These are phyloP conservation scores for Rhinichthys klamathensis DNA, from an alignment of 2,113 vertebrate species.

Conservation along the genomic window DNA sequence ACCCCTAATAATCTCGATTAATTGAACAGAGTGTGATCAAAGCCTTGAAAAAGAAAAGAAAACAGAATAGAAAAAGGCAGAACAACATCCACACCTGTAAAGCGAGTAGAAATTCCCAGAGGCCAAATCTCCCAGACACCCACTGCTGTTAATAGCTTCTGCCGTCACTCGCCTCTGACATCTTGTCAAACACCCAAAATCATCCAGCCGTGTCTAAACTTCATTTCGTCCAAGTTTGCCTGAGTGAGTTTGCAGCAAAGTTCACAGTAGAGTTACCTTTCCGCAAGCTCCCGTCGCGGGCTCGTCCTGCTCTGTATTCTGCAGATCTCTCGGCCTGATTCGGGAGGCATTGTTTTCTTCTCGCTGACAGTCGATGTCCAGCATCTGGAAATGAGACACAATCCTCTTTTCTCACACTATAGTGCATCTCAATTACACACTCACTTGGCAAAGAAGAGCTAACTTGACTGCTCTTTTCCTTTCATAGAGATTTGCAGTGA, in stretches of 20 bases:
- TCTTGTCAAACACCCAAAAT: conserved; percentile 25
- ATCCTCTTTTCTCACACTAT: conserved; percentile 11
- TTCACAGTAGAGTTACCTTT: conserved; percentile 18
- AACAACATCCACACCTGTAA: conserved; percentile 16
- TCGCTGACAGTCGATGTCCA: conserved; percentile 16
- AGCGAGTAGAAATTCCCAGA: not conserved
- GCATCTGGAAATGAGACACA: conserved; percentile 18
- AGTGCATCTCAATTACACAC: conserved; percentile 21
- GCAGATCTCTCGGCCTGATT: not conserved
- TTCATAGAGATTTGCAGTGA: not conserved
- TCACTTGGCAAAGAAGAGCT: not conserved
- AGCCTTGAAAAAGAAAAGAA: not conserved
- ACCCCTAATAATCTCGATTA: not conserved
- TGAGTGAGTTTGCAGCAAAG: conserved; percentile 27
- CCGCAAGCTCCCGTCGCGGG: not conserved
- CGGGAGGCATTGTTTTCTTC: conserved; percentile 21
- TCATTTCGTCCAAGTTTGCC: conserved; percentile 7
- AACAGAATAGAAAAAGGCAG: not conserved
- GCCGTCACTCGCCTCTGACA: not conserved
- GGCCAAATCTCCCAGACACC: not conserved
- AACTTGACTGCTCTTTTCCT: not conserved
- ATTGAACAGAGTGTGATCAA: not conserved
- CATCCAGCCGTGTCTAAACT: not conserved
- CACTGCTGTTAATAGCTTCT: conserved; percentile 12
- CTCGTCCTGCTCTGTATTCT: conserved; percentile 13